Evolutionary conservation across 2,888 invertebrate species (phyloP).

Genomic region (Alloscopus bannaensis): DNA sequence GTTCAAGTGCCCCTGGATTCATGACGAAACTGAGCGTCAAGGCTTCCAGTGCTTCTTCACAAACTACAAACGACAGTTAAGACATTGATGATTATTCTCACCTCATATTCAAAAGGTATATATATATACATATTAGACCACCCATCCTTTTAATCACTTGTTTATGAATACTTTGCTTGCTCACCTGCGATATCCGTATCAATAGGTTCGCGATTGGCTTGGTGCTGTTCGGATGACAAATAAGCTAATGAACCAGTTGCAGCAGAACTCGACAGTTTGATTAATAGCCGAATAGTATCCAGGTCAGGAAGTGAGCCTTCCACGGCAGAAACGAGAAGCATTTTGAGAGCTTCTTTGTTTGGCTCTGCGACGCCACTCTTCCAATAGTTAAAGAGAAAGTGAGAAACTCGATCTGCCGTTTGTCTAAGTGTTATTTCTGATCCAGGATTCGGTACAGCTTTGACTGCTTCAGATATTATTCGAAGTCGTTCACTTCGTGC

Average conservation of each 20-base stretch:
- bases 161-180: slow-evolving; percentile 1
- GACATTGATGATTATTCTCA: too few relatives aligned
- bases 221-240: slow-evolving; percentile 71
- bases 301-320: slow-evolving; percentile 84
- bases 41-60: slow-evolving; percentile 94
- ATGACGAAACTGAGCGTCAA: slow-evolving; percentile 92
- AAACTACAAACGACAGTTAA: slow-evolving; percentile 79
- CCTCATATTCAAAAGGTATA: slow-evolving; percentile 44
- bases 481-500: slow-evolving; percentile 66
- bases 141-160: neutral
- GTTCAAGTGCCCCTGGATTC: slow-evolving; percentile 90
- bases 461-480: slow-evolving; percentile 75
- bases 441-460: slow-evolving; percentile 83
- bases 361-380: slow-evolving; percentile 75
- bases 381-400: slow-evolving; percentile 86
- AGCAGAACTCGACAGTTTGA: slow-evolving; percentile 87
- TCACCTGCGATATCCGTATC: slow-evolving; percentile 76
- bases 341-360: slow-evolving; percentile 64
- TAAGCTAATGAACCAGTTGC: slow-evolving; percentile 79
- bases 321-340: slow-evolving; percentile 65
- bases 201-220: slow-evolving; percentile 70
- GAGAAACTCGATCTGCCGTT: slow-evolving; percentile 89
- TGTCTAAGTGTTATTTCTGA: slow-evolving; percentile 90
- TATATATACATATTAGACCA: too few relatives aligned
- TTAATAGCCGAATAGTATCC: slow-evolving; percentile 84